Evolutionary conservation across 2,888 invertebrate species (phyloP).

Genomic region (Sinopyrophorus schimmeli): DNA sequence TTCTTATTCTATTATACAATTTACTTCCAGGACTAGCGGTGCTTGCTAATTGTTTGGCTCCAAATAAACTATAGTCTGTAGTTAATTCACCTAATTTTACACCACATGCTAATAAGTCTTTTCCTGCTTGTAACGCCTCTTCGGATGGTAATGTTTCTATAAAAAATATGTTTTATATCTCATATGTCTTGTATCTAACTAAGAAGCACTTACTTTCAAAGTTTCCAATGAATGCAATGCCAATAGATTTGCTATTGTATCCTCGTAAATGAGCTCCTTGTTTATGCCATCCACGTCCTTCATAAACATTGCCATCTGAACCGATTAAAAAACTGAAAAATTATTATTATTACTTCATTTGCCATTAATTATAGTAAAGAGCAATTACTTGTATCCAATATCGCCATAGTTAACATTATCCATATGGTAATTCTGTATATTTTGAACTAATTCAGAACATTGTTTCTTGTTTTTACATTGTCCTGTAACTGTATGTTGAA

Average conservation of each 20-base stretch:
- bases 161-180: constrained; percentile 1
- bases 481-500: constrained; percentile 62
- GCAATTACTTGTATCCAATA: constrained; percentile 62
- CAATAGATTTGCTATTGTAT: constrained; percentile 60
- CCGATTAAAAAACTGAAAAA: constrained; percentile 62
- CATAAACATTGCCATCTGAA: constrained; percentile 64
- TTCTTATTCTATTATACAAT: constrained; percentile 57
- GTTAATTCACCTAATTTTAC: constrained; percentile 55
- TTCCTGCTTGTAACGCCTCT: constrained; percentile 55
- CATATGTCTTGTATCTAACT: background rate
- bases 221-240: constrained; percentile 63
- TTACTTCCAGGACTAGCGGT: constrained; percentile 61
- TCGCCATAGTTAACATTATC: constrained; percentile 58
- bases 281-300: constrained; percentile 62
- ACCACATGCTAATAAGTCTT: constrained; percentile 59
- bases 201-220: constrained; percentile 57
- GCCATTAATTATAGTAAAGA: background rate
- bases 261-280: constrained; percentile 62
- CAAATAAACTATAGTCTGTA: constrained; percentile 58
- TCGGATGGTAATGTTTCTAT: constrained; percentile 54
- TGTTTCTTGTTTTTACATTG: constrained; percentile 54
- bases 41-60: constrained; percentile 58
- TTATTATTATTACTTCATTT: too few relatives aligned
- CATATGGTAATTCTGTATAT: constrained; percentile 60
- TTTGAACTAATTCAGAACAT: constrained; percentile 54